Percentiles rank a stretch among this genome's conserved stretches.
Evolutionary conservation across 2,888 invertebrate species (phyloP).

Genomic region (Eristalis pertinax): DNA sequence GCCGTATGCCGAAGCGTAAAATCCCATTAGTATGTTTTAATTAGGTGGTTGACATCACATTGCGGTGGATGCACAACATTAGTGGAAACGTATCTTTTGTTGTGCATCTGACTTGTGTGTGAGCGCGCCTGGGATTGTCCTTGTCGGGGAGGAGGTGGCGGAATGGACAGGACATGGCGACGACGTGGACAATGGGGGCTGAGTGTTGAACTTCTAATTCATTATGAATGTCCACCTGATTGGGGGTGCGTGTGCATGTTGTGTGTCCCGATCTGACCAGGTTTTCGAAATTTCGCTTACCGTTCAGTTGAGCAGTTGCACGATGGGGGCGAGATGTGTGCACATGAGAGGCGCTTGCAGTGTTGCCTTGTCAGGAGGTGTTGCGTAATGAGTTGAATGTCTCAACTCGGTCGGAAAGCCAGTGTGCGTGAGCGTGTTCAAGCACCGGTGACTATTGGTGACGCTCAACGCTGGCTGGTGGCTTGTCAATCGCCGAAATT

Average conservation of each 20-base stretch:
- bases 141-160: neutral
- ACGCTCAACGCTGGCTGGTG: neutral
- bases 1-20: conserved; percentile 49
- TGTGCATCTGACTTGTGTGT: conserved; percentile 24
- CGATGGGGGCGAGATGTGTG: neutral
- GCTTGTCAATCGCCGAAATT: neutral
- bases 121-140: neutral
- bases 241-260: neutral
- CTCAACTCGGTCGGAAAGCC: neutral
- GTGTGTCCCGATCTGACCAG: neutral
- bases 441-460: neutral
- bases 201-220: conserved; percentile 10
- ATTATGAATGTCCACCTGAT: conserved; percentile 6
- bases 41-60: conserved; percentile 62
- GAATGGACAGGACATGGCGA: neutral
- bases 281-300: neutral
- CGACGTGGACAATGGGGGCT: neutral
- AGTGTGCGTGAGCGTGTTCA: neutral
- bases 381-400: neutral
- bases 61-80: conserved; percentile 41
- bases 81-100: conserved; percentile 42
- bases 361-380: neutral
- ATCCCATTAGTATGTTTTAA: conserved; percentile 61
- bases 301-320: neutral
- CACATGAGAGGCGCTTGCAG: neutral